phyloP scores from a whole-genome alignment of 2,888 invertebrate genomes.

The Pristionchus exspectatus region DNA sequence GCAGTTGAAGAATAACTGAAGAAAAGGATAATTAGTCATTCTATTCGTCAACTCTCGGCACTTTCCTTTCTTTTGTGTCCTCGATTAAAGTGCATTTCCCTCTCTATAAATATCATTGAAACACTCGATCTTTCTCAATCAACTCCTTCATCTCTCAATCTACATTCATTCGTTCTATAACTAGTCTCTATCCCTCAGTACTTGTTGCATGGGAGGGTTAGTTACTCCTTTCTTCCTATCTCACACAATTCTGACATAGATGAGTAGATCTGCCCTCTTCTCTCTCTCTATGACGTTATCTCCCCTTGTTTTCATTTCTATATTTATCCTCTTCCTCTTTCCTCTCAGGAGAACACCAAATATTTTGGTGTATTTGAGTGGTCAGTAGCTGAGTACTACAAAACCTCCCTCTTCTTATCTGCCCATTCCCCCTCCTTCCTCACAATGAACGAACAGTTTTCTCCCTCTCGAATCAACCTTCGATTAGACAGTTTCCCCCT shows the following conservation, averaged over 20 bases:
- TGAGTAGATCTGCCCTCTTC: neutral
- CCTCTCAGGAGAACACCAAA: neutral
- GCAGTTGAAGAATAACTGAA: neutral
- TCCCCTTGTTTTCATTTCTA: neutral
- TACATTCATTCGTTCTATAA: constrained; percentile 14
- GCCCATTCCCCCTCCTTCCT: neutral
- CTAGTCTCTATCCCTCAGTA: constrained; percentile 42
- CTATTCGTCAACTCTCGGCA: neutral
- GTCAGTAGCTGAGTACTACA: constrained; percentile 4
- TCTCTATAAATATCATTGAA: constrained; percentile 1
- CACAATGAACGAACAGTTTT: neutral
- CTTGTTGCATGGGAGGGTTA: constrained; percentile 7
- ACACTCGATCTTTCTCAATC: neutral
- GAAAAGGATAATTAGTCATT: neutral
- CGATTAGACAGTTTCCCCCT: constrained; percentile 13
- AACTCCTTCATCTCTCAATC: neutral
- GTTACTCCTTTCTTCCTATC: constrained; percentile 6
- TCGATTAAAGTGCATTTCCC: constrained; percentile 29
- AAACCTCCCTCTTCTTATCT: neutral
- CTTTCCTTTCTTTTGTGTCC: neutral
- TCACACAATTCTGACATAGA: constrained; percentile 7
- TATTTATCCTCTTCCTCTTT: neutral
- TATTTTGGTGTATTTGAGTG: constrained; percentile 5
- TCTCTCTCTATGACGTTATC: neutral
- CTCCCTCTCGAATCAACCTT: constrained; percentile 9